Conservation (phyloP, 2,888 invertebrate genomes). For the Pherbina coryleti region DNA sequence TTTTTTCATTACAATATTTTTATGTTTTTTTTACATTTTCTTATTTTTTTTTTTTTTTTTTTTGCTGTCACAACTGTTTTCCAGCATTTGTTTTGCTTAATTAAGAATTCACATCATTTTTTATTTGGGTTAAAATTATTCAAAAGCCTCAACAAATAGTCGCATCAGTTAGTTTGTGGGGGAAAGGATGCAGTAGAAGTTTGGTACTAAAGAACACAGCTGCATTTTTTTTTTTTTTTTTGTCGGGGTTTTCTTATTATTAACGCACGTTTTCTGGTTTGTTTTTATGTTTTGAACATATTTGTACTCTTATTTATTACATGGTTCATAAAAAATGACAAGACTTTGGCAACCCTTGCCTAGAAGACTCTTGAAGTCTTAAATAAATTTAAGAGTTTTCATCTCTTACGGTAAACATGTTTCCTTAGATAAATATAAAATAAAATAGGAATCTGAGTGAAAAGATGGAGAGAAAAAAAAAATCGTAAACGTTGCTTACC, state of each 20-base stretch:
- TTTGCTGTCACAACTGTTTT: constrained; percentile 16
- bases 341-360: constrained; percentile 20
- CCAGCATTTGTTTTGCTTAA: constrained; percentile 58
- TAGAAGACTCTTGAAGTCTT: background rate
- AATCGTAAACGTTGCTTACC: background rate
- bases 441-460: constrained; percentile 5
- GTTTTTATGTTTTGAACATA: constrained; percentile 20
- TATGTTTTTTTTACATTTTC: constrained; percentile 25
- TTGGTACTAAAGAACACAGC: constrained; percentile 23
- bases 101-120: constrained; percentile 70
- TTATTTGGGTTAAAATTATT: constrained; percentile 70
- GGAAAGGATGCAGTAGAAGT: background rate
- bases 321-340: background rate
- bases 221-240: background rate
- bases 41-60: constrained; percentile 26
- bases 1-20: no score
- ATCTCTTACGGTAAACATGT: background rate
- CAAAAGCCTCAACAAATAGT: constrained; percentile 60
- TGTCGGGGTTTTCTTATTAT: constrained; percentile 37
- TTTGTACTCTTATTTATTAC: constrained; percentile 16
- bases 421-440: constrained; percentile 8
- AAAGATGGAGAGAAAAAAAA: constrained; percentile 7
- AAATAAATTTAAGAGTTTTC: background rate
- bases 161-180: background rate
- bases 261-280: constrained; percentile 37